Conservation (phyloP, 2,888 invertebrate species). For the Hypolimnas misippus region DNA sequence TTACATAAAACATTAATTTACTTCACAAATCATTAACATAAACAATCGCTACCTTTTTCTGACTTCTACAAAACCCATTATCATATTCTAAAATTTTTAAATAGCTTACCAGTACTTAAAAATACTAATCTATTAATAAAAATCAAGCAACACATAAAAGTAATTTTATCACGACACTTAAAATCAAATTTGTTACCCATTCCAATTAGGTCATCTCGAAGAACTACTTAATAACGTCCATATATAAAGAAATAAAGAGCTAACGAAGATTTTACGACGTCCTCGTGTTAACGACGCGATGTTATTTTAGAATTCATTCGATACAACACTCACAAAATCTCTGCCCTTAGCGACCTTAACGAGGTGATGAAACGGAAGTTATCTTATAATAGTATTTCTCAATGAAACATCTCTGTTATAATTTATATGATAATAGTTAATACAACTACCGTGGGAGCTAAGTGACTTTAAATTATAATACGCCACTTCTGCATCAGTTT, state of each 20-base stretch:
- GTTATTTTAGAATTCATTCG: constrained; percentile 35
- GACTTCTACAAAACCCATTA: neutral
- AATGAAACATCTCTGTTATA: constrained; percentile 8
- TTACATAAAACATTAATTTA: too few species aligned
- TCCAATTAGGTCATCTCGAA: constrained; percentile 33
- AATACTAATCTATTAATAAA: constrained; percentile 4
- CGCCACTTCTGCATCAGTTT: neutral
- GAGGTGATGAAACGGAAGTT: neutral
- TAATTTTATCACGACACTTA: neutral
- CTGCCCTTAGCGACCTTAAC: neutral
- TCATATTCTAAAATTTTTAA: neutral
- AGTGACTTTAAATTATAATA: neutral
- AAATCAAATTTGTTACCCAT: constrained; percentile 15
- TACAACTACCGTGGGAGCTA: neutral
- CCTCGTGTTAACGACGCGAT: constrained; percentile 38
- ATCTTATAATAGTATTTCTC: neutral
- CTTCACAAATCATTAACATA: too few species aligned
- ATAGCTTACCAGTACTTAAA: neutral
- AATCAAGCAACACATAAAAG: neutral
- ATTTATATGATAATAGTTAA: neutral
- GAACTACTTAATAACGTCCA: constrained; percentile 30
- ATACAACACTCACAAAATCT: neutral
- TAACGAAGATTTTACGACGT: constrained; percentile 70
- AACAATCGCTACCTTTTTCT: neutral
- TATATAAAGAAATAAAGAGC: constrained; percentile 63